Evolutionary conservation across 2,113 vertebrate species (phyloP).

Genomic region (Urocolius indicus): DNA sequence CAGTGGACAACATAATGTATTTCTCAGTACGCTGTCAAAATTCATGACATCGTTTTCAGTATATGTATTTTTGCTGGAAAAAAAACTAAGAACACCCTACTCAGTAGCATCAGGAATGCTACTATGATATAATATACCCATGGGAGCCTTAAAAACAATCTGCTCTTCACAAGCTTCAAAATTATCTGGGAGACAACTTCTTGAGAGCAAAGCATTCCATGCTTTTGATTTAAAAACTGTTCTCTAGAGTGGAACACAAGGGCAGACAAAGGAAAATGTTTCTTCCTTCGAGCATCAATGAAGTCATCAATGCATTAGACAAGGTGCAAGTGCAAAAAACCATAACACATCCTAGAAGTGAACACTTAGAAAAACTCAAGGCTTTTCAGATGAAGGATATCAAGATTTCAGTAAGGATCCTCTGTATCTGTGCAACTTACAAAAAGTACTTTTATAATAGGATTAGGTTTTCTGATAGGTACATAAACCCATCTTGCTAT

Average conservation of each 20-base stretch:
- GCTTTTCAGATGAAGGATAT: not conserved
- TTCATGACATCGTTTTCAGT: not conserved
- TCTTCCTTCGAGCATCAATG: not conserved
- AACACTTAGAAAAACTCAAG: accelerated
- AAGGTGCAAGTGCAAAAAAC: not conserved
- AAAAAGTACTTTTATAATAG: not conserved
- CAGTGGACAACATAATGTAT: not conserved
- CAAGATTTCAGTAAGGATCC: not conserved
- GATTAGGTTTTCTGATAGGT: not conserved
- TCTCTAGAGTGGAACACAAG: not conserved
- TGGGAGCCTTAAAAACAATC: not conserved
- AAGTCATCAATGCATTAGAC: not conserved
- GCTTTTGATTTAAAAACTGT: not conserved
- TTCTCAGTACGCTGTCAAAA: not conserved
- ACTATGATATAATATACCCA: not conserved
- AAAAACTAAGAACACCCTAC: not conserved
- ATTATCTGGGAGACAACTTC: not conserved
- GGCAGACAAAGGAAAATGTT: not conserved
- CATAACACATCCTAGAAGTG: not conserved
- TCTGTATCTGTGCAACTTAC: not conserved
- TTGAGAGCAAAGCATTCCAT: not conserved
- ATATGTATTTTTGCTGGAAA: accelerated
- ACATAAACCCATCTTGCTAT: not conserved
- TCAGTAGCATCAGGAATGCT: not conserved
- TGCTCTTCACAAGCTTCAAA: not conserved